Base-by-base conservation (phyloP, 2,888 invertebrate species). In the Drosophila atroscutellata region DNA sequence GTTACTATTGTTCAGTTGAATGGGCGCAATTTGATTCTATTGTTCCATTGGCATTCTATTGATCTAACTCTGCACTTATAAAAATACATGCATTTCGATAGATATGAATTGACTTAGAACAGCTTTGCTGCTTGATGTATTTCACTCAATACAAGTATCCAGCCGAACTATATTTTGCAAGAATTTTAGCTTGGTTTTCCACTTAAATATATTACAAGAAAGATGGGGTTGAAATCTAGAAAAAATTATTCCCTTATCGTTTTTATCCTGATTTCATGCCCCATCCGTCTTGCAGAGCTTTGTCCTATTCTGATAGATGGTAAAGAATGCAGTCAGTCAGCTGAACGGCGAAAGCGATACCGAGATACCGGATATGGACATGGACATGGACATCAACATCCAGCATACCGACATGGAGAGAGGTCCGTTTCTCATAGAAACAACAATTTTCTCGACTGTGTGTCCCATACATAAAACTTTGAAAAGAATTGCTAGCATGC, bases 401-500 rank as follows among this genome's bases (percentile, higher is more conserved):
- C 37, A 37, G 45, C 45, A 45, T 28, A 37, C 36, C 54, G 26
- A 26, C 36, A 37, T 18, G 7, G 18, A 26, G 26, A 26, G 13
- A 34, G 54, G 30, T 49, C 32, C 42, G 63, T 49, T 65, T 39
- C 26, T 49, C 61, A 30, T 34, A 9, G 34, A 56, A 54, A 45
- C 37, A n/a, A 36, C 26, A 49, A 28, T 69, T 69, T 64, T 32
- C 47, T 56, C 70, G 54, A 60, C 52, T 54, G 37, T 52, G 34
- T 52, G 24, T 24, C 15, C 13, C 45, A 45, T n/a, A 45, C 45
- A 45, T 37, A 28, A 37, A 26, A 37, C 55, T 55, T 55, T 37
- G 55, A 55, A 59, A 63, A 75, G 58, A 77, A 67, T 74, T 65
- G 67, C 52, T 58, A 18, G 75, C 36, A 59, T 56, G 62, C 68